Evolutionary conservation across 1,140 invertebrate genomes (phyloP).

Genomic region (Brachionus sp.): DNA sequence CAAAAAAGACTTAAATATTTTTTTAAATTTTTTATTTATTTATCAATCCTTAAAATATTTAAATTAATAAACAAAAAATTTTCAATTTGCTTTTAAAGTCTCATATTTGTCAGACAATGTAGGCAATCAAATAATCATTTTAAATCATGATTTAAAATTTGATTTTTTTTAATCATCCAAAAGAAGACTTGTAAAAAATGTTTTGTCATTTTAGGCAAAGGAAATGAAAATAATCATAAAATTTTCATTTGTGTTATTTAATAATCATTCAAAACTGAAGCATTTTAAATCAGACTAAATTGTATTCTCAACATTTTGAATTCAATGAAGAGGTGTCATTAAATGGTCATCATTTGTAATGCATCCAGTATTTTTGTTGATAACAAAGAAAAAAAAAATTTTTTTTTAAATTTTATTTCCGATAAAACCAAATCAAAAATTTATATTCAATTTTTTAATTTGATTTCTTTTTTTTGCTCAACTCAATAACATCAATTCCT

Average conservation of each 20-base stretch:
- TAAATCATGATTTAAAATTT: neutral
- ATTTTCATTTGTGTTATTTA: neutral
- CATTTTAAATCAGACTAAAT: constrained; percentile 9
- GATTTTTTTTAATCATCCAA: constrained; percentile 24
- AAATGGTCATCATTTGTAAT: constrained; percentile 12
- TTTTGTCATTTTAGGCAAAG: neutral
- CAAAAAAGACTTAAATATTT: neutral
- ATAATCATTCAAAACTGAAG: neutral
- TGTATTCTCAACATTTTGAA: constrained; percentile 17
- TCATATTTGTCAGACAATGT: constrained; percentile 37
- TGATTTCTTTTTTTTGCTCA: constrained; percentile 41
- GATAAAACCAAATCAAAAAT: constrained; percentile 30
- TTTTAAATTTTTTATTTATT: neutral
- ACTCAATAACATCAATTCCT: constrained; percentile 43
- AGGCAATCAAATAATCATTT: constrained; percentile 40
- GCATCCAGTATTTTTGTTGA: too few species aligned
- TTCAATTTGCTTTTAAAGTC: neutral
- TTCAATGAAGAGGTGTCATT: constrained; percentile 44
- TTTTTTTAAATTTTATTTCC: constrained; percentile 41
- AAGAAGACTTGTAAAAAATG: neutral
- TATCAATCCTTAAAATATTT: neutral
- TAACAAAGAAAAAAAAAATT: neutral
- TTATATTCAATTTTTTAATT: constrained; percentile 11
- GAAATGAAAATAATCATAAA: neutral
- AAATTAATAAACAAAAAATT: too few species aligned